Evolutionary conservation across 2,113 vertebrate species (phyloP).

Genomic region (Melozone crissalis): DNA sequence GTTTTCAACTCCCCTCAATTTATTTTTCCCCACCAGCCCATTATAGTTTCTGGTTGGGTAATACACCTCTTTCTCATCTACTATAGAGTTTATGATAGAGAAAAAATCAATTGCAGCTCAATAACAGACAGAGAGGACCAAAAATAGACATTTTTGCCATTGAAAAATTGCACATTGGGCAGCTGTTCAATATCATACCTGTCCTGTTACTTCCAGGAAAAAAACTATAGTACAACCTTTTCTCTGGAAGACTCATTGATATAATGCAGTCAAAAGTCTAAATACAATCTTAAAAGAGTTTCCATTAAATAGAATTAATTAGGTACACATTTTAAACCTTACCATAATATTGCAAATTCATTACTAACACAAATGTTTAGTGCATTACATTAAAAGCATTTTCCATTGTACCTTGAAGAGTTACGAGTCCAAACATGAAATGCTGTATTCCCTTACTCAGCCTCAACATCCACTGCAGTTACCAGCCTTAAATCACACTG

Average conservation of each 20-base stretch:
- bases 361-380: not conserved
- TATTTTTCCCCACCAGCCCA: not conserved
- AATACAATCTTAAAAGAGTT: not conserved
- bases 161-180: not conserved
- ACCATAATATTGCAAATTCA: not conserved
- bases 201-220: not conserved
- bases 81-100: not conserved
- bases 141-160: not conserved
- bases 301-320: not conserved
- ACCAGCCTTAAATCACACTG: not conserved
- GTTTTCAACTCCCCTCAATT: not conserved
- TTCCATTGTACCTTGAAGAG: not conserved
- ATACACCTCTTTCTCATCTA: not conserved
- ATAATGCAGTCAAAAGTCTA: not conserved
- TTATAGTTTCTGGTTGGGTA: not conserved
- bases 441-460: not conserved
- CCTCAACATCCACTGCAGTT: not conserved
- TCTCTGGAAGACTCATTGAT: not conserved
- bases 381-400: not conserved
- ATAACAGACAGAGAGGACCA: not conserved
- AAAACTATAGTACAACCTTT: not conserved
- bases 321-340: not conserved
- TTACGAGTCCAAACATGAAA: not conserved
- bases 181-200: not conserved
- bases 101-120: not conserved